Evolutionary conservation across 2,113 vertebrate genomes (phyloP), one percentile per base, ranked within the genome.

Genomic region (Plecturocebus donacophilus): DNA sequence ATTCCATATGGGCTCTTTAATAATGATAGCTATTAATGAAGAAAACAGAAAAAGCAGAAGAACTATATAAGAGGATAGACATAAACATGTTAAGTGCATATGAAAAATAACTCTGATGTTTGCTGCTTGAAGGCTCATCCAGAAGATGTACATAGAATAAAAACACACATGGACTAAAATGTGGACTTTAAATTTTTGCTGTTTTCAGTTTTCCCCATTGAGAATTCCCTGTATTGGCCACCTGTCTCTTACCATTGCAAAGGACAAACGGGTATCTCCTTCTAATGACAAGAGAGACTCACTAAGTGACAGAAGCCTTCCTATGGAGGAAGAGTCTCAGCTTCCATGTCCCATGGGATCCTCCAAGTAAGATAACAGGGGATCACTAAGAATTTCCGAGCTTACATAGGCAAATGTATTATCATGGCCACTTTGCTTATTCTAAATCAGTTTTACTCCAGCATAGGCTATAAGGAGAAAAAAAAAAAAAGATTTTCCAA

Each of bases 181-280:
- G 35, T n/a, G 16, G 32, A 30, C 79, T 86, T 86, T 42, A 89
- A 52, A 95, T 80, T 77, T 85, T 94, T 84, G 71, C 71, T 87
- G 40, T 66, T 89, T 89, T 82, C 23, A 17, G 27, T 90, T 87
- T 94, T 79, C 47, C 58, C 42, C 4, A 23, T 19, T 87, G 71
- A 68, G 80, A 92, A 94, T 35, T 73, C 38, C 56, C 80, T 61
- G 10, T 58, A 30, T 80, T 58, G 49, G 20, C 32, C 35, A 71
- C 49, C 17, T 52, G 38, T 42, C 19, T 89, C 47, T 86, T 88
- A 49, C 54, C 35, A 38, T 54, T 66, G 23, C 49, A 61, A 87
- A 68, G 8, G 61, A 94, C 19, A 85, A 95, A 11, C 56, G 14
- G 19, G 19, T 17, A 70, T 84, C 42, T 89, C 38, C 38, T 87